These are phyloP conservation scores for Harpagus bidentatus DNA, from an alignment of 2,113 vertebrate genomes.

Conservation along the genomic window DNA sequence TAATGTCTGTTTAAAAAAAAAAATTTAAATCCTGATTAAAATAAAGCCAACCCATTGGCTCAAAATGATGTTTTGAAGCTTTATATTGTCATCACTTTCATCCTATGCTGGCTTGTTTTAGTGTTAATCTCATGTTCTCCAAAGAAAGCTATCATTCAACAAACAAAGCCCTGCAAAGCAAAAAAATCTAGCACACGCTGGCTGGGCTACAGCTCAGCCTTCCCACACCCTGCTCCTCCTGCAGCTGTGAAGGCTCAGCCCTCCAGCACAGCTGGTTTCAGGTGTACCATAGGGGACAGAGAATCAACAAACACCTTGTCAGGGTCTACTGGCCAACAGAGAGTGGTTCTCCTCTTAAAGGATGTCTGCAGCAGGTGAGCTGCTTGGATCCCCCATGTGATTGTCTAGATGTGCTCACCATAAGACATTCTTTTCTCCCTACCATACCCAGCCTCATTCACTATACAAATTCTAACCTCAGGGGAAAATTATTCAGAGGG, in stretches of 20 bases:
- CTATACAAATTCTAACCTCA: neutral
- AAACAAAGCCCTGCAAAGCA: neutral
- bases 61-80: neutral
- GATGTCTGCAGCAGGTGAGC: neutral
- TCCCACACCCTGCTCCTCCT: neutral
- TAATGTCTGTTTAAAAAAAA: neutral
- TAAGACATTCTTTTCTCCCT: neutral
- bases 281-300: neutral
- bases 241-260: neutral
- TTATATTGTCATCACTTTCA: neutral
- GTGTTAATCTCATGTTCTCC: neutral
- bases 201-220: neutral
- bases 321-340: neutral
- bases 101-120: slow-evolving; percentile 20
- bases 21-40: neutral
- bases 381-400: neutral
- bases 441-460: neutral
- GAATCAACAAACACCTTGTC: neutral
- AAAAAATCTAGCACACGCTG: neutral
- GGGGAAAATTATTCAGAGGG: neutral
- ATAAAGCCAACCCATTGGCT: neutral
- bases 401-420: neutral
- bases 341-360: neutral
- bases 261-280: neutral
- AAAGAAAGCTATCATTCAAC: neutral